Evolutionary conservation across 2,113 vertebrate species (phyloP), one percentile per base, ranked within the genome.

Genomic region (Hippocampus zosterae): DNA sequence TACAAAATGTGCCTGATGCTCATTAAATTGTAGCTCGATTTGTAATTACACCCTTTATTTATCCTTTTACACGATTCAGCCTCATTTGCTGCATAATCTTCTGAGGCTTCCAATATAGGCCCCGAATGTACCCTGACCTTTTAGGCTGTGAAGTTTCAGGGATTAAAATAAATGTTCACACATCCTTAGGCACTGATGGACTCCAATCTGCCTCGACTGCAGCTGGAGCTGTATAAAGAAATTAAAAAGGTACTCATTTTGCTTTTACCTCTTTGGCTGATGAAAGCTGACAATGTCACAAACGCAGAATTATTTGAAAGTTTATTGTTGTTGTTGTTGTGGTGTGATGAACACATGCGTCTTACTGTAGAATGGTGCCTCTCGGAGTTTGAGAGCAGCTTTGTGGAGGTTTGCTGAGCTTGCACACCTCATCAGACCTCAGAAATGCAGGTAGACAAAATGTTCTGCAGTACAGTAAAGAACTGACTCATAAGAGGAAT

Each of bases 361-460:
- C 4, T 8, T 10, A 69, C 37, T 64, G 67, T 76, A 99, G 97
- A 99, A 99, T 2, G 95, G 97, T 66, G 93, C 96, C 86, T 92
- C 95, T 60, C 93, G 97, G 81, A 99, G 96, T 83, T 88, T 99
- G 3, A 94, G 97, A 27, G 97, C 97, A 16, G 97, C 97, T 4
- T 93, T 99, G 52, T 99, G 97, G 97, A 93, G 96, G 77, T 99
- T 99, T 89, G 96, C 96, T 62, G 97, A 98, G 87, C 94, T 99
- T 29, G 93, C 96, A 33, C 97, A 99, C 78, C 93, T 99, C 69
- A 94, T 99, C 70, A 93, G 96, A 61, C 97, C 97, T 25, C 97
- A 98, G 77, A 99, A 99, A 76, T 99, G 97, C 95, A 97, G 97
- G 97, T 99, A 89, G 12, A 44, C 12, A 50, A 40, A 46, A 13